phyloP scores from a whole-genome alignment of 2,797 vertebrate genomes.

The Ctenopoma kingsleyae region DNA sequence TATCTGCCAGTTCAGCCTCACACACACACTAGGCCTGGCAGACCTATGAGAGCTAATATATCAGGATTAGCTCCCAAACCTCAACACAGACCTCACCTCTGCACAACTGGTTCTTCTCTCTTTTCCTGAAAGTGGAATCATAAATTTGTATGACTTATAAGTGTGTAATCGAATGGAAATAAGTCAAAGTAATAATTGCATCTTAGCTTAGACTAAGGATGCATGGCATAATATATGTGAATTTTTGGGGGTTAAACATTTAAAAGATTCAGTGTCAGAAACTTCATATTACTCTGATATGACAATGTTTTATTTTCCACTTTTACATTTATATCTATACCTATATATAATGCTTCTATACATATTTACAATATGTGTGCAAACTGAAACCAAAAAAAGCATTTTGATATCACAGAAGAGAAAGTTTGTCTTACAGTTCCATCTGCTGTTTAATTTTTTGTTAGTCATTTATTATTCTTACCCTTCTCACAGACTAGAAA shows the following conservation, averaged over 20 bases:
- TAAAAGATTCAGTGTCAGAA: neutral
- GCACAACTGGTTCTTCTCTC: slow-evolving; percentile 27
- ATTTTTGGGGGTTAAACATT: too few species aligned
- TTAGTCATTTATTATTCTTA: slow-evolving; percentile 4
- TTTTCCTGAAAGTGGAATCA: slow-evolving; percentile 9
- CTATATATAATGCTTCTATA: too few species aligned
- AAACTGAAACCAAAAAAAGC: neutral
- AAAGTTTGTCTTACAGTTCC: neutral
- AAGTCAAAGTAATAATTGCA: neutral
- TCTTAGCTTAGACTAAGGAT: neutral
- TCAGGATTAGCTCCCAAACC: slow-evolving; percentile 66
- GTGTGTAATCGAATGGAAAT: slow-evolving; percentile 22
- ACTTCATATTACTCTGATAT: neutral
- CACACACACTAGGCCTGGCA: slow-evolving; percentile 57
- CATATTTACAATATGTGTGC: too few species aligned
- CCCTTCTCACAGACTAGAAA: neutral
- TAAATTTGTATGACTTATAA: slow-evolving; percentile 10
- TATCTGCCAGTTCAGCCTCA: slow-evolving; percentile 64
- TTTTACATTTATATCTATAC: too few species aligned
- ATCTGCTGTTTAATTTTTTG: slow-evolving; percentile 2
- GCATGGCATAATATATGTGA: too few species aligned
- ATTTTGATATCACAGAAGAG: neutral
- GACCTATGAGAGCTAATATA: slow-evolving; percentile 61
- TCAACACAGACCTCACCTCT: slow-evolving; percentile 54
- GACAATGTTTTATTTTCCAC: too few species aligned